phyloP scores from a whole-genome alignment of 2,888 invertebrate species.

The Heliconius charithonia region DNA sequence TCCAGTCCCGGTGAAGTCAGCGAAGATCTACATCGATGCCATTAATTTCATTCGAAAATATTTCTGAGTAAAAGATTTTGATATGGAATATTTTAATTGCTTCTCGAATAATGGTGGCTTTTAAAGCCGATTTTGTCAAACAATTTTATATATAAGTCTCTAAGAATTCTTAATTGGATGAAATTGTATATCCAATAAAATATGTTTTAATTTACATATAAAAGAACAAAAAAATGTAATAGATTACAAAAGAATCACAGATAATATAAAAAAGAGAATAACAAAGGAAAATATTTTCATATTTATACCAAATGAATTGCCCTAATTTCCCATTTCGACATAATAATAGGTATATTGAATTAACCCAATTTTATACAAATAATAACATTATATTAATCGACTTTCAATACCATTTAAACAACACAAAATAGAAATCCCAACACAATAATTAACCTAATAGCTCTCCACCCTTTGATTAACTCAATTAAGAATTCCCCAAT shows the following conservation, averaged over 20 bases:
- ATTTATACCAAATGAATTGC: background rate
- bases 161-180: constrained; percentile 10
- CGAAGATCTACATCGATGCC: constrained; percentile 81
- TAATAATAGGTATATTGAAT: background rate
- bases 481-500: constrained; percentile 32
- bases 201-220: background rate
- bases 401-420: background rate
- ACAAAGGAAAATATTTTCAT: background rate
- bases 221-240: background rate
- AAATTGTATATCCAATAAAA: background rate
- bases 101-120: constrained; percentile 16
- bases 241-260: background rate
- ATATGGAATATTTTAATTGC: constrained; percentile 33
- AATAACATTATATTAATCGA: constrained; percentile 1
- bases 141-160: background rate
- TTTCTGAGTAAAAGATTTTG: constrained; percentile 42
- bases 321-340: background rate
- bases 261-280: background rate
- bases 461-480: constrained; percentile 29
- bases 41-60: constrained; percentile 71
- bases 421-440: constrained; percentile 12
- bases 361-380: constrained; percentile 3
- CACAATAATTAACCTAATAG: constrained; percentile 29
- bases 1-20: constrained; percentile 74
- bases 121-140: constrained; percentile 7